phyloP scores from a whole-genome alignment of 2,888 invertebrate species.

The Amblyjoppa fuscipennis region DNA sequence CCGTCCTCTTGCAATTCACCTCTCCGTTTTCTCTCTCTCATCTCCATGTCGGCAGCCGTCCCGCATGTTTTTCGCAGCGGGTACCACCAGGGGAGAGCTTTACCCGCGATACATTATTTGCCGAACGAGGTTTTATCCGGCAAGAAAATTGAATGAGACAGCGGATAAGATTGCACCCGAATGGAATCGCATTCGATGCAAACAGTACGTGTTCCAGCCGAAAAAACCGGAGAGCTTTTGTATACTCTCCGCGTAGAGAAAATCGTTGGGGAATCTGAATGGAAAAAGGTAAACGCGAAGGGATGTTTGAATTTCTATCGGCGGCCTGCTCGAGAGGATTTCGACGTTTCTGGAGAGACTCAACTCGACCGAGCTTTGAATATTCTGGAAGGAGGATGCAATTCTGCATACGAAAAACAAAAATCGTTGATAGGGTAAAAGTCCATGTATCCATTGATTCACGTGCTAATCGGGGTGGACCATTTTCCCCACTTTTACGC shows the following conservation, averaged over 20 bases:
- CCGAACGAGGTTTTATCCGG: background rate
- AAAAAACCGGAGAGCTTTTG: background rate
- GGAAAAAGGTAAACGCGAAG: background rate
- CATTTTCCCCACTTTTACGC: too few relatives aligned
- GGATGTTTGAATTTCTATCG: conserved; percentile 3
- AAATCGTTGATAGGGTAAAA: background rate
- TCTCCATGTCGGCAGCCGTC: background rate
- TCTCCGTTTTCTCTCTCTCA: background rate
- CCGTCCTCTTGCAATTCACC: background rate
- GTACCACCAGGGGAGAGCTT: background rate
- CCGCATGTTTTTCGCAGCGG: background rate
- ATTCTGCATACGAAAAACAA: background rate
- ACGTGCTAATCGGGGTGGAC: too few relatives aligned
- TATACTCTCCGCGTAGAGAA: background rate
- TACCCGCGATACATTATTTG: conserved; percentile 3
- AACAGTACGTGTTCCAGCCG: background rate
- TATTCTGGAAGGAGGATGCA: background rate
- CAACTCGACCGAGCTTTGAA: background rate
- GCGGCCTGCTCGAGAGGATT: background rate
- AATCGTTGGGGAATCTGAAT: background rate
- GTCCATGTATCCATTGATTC: too few relatives aligned
- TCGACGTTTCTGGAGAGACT: background rate
- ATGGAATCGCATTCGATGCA: background rate
- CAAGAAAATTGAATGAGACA: conserved; percentile 5
- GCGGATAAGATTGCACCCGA: background rate